Evolutionary conservation across 2,888 invertebrate species (phyloP), one percentile per base, ranked within the genome.

Genomic region (Tipula unca): DNA sequence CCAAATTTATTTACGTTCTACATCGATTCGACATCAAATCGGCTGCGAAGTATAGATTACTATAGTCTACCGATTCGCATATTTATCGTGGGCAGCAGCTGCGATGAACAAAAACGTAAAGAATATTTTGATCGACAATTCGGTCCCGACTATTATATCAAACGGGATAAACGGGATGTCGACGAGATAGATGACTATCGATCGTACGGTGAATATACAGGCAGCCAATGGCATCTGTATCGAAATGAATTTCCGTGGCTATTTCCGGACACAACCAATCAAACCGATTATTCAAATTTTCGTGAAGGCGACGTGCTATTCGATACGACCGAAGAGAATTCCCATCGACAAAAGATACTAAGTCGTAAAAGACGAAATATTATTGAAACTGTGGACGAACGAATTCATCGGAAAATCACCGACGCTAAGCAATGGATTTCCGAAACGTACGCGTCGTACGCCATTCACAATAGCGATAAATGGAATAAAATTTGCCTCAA

Each of bases 351-450:
- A 88, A 92, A 93, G 88, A 90, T 91, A 3, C 91, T 90, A 86
- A 93, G 91, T 88, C 92, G 93, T 20, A 92, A 91, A 87, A 91
- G 93, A 87, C 89, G 93, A 89, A 91, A 92, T 89, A 90, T 90
- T 87, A 88, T 89, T 88, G 88, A 91, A 87, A 91, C 92, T 39
- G 92, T 93, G 85, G 93, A 93, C 89, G 92, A 93, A 90, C 92
- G 54, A 32, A 91, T 94, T 88, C 94, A 94, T 89, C 91, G 93
- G 14, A 93, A 94, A 89, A 93, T 95, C 87, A 92, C 94, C 10
- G 95, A 95, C 88, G 96, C 96, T 14, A 95, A 94, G 89, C 95
- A 95, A 89, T 96, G 96, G 96, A 94, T 95, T 89, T 95, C 96
- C 17, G 96, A 96, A 90, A 96, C 96, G 0, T 94, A 96, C 88